Conservation (phyloP, 23 tunicate species). For the Ascidia mentula region DNA sequence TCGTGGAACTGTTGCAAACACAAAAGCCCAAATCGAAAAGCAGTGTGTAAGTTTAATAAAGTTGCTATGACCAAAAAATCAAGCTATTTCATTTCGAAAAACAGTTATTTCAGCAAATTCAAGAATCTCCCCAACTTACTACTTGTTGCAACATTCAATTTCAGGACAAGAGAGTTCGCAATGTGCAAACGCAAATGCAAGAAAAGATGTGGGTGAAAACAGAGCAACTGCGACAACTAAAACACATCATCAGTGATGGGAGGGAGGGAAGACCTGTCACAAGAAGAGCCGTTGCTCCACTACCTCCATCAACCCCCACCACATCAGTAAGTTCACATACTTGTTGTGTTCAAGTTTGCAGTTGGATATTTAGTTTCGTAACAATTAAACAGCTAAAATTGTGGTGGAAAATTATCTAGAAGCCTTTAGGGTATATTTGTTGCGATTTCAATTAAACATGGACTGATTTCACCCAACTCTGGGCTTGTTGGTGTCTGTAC, state of each 20-base stretch:
- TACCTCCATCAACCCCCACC: conserved; percentile 25
- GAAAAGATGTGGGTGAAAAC: conserved; percentile 95
- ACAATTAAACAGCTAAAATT: too few species aligned
- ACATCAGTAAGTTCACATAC: conserved; percentile 11
- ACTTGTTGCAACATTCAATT: background rate
- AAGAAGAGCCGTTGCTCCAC: conserved; percentile 33
- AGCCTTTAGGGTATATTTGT: too few species aligned
- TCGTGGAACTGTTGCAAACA: conserved; percentile 84
- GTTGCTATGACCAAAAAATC: background rate
- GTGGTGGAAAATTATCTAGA: too few species aligned
- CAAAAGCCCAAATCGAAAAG: conserved; percentile 71
- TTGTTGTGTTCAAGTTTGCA: too few species aligned
- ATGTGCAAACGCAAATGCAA: conserved; percentile 71
- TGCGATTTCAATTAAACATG: too few species aligned
- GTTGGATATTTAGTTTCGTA: too few species aligned
- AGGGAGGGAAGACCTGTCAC: conserved; percentile 37
- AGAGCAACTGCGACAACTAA: conserved; percentile 79
- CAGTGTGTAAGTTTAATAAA: conserved; percentile 51
- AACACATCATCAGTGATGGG: conserved; percentile 60
- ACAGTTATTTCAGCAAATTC: too few species aligned
- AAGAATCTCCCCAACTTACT: too few species aligned
- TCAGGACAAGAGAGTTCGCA: conserved; percentile 75
- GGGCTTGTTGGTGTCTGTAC: too few species aligned
- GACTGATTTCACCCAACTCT: too few species aligned
- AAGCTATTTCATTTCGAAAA: background rate